phyloP scores from a whole-genome alignment of 2,888 invertebrate species.

The Fabriciana adippe region DNA sequence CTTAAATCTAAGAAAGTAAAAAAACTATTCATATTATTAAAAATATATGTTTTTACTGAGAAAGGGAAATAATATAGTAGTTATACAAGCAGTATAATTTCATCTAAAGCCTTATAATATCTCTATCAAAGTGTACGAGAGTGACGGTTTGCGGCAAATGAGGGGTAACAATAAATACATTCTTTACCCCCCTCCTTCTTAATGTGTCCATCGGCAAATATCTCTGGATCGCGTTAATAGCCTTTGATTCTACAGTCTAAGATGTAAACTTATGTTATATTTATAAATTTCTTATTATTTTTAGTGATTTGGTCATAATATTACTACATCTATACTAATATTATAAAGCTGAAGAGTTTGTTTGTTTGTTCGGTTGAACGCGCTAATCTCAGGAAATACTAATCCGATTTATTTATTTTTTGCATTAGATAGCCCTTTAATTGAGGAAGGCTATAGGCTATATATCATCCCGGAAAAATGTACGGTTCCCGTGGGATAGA shows the following conservation, averaged over 20 bases:
- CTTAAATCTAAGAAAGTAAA: too few relatives aligned
- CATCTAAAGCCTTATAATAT: slow-evolving; percentile 16
- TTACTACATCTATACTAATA: too few relatives aligned
- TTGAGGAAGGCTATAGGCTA: too few relatives aligned
- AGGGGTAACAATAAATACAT: slow-evolving; percentile 36
- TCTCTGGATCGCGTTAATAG: slow-evolving; percentile 57
- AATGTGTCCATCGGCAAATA: slow-evolving; percentile 51
- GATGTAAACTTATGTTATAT: slow-evolving; percentile 13
- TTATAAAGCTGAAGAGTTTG: too few relatives aligned
- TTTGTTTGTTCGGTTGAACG: too few relatives aligned
- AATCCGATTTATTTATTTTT: too few relatives aligned
- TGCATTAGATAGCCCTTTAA: too few relatives aligned
- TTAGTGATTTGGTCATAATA: too few relatives aligned
- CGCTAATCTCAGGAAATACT: too few relatives aligned
- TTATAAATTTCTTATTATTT: neutral
- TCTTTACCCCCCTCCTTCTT: slow-evolving; percentile 27
- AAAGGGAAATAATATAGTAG: neutral
- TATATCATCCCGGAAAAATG: too few relatives aligned
- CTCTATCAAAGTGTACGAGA: slow-evolving; percentile 28
- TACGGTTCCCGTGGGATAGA: too few relatives aligned
- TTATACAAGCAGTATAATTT: neutral
- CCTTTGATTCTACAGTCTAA: slow-evolving; percentile 43
- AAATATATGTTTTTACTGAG: neutral
- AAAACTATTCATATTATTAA: too few relatives aligned
- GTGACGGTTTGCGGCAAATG: slow-evolving; percentile 23